Evolutionary conservation across 2,888 invertebrate genomes (phyloP).

Genomic region (Calameuta pallipes): DNA sequence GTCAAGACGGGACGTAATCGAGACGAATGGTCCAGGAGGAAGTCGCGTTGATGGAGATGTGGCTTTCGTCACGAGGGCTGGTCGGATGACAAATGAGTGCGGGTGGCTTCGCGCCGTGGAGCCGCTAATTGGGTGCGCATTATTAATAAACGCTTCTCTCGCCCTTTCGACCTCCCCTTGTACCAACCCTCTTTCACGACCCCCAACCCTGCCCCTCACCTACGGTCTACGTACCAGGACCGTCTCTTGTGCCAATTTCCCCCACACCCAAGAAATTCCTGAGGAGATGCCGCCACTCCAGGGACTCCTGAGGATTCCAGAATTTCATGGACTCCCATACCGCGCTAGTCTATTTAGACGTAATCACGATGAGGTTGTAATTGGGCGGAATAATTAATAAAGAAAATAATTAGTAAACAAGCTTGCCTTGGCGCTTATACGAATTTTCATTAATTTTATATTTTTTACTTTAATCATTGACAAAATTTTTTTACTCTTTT

Average conservation of each 20-base stretch:
- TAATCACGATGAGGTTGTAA: not conserved
- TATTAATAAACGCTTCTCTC: constrained; percentile 46
- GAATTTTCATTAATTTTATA: not conserved
- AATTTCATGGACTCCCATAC: constrained; percentile 26
- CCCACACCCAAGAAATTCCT: not conserved
- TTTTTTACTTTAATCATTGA: not conserved
- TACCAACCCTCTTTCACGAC: not conserved
- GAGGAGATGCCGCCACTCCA: constrained; percentile 25
- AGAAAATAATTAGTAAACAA: not conserved
- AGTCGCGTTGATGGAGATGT: constrained; percentile 32
- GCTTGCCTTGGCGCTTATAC: not conserved
- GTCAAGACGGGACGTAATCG: constrained; percentile 24
- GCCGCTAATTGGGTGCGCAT: constrained; percentile 47
- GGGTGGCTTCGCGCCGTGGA: constrained; percentile 33
- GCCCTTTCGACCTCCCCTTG: not conserved
- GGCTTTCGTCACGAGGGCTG: constrained; percentile 40
- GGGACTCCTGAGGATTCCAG: constrained; percentile 32
- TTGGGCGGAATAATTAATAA: not conserved
- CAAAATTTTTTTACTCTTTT: not conserved
- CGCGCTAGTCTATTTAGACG: not conserved
- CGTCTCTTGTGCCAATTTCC: not conserved
- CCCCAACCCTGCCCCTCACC: not conserved
- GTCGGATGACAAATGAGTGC: constrained; percentile 42
- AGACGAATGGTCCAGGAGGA: constrained; percentile 28
- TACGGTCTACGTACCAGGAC: not conserved